Conservation (phyloP, 2,888 invertebrate species). For the Orthonychiurus folsomi region DNA sequence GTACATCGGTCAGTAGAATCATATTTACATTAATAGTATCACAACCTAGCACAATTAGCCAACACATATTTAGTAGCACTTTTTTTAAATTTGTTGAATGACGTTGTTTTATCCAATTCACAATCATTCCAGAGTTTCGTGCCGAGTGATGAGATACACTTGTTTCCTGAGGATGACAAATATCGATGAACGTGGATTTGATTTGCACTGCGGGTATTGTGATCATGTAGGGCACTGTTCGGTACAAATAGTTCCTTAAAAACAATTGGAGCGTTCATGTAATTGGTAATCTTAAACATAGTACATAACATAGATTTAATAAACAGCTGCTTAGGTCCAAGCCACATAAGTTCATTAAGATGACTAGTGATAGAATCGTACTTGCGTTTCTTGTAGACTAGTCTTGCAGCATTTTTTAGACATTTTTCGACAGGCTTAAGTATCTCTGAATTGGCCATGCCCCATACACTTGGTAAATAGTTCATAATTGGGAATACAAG, state of each 20-base stretch:
- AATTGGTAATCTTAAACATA: background rate
- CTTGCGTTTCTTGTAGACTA: background rate
- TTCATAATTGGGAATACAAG: background rate
- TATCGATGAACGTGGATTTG: background rate
- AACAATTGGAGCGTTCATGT: background rate
- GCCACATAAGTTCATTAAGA: background rate
- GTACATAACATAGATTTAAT: background rate
- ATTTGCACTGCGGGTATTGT: background rate
- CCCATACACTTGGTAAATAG: constrained; percentile 3
- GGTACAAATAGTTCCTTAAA: background rate
- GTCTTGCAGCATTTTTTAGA: background rate
- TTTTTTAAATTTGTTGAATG: constrained; percentile 1
- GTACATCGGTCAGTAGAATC: too few species aligned
- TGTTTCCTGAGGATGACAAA: background rate
- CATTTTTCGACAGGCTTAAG: background rate
- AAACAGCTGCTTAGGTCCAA: background rate
- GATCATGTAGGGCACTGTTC: background rate
- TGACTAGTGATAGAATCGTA: background rate
- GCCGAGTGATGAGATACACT: background rate
- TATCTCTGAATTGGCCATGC: background rate
- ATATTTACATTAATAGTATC: too few species aligned
- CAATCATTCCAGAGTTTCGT: constrained; percentile 13
- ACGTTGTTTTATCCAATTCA: too few species aligned
- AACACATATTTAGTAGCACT: constrained; percentile 22
- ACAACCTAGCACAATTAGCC: too few species aligned